Evolutionary conservation across 2,113 vertebrate genomes (phyloP), one percentile per base, ranked within the genome.

Genomic region (Hippocampus barbouri): DNA sequence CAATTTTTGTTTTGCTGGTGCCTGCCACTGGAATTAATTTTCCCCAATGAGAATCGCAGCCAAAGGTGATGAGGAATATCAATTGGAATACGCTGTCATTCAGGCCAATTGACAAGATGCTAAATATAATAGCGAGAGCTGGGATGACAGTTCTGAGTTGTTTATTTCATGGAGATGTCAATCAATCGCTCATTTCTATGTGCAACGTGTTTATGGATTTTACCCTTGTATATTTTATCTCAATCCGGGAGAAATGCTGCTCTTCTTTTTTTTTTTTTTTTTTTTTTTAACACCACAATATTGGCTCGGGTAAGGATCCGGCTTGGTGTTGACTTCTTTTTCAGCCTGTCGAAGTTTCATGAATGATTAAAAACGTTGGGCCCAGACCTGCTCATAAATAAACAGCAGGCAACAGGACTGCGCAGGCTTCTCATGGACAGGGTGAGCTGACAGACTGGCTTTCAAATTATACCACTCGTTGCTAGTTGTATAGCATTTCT

Each of bases 321-420:
- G 78, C 83, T 70, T 84, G 77, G 79, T 87, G 83, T 85, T 86
- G 87, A 90, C 87, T 90, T 86, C 80, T 88, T 86, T 82, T 85
- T 74, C 66, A 64, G 82, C 81, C 85, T 79, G 69, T 89, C 84
- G 70, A 82, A 85, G 79, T 88, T 89, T 90, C 92, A 92, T 92
- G 87, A 92, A 91, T 90, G 91, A 93, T 91, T 91, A 92, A 93
- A 88, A 87, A 76, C 70, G 38, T 82, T 74, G 80, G 80, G 88
- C 85, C 85, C 72, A 79, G 86, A 91, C 85, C 78, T 82, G 76
- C 91, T 92, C 90, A 93, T 92, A 92, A 92, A 93, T 91, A 91
- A 92, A 92, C 90, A 93, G 80, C 82, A 92, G 89, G 81, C 84
- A 83, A 84, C 83, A 76, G 84, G 84, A 80, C 77, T 85, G 83